These are phyloP conservation scores for Uromys caudimaculatus DNA, from an alignment of 2,797 vertebrate genomes.

Conservation along the genomic window DNA sequence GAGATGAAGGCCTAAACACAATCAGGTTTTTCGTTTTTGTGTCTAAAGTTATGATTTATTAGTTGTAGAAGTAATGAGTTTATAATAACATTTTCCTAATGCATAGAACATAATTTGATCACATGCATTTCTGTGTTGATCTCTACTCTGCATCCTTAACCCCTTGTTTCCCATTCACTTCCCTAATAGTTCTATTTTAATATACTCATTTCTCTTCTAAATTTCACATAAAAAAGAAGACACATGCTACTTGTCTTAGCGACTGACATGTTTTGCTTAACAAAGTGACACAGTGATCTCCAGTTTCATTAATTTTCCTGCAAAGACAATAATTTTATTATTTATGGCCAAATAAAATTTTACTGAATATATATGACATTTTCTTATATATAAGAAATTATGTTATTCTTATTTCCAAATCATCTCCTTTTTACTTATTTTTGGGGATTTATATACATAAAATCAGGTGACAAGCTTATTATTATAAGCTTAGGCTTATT, in stretches of 20 bases:
- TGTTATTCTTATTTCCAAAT: background rate
- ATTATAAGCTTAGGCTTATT: too few relatives aligned
- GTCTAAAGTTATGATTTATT: background rate
- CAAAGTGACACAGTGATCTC: background rate
- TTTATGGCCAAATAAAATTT: background rate
- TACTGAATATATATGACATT: background rate
- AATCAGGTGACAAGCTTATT: background rate
- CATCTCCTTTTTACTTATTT: background rate
- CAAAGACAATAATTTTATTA: background rate
- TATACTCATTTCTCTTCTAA: background rate
- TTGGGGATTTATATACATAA: too few relatives aligned
- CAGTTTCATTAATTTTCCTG: background rate
- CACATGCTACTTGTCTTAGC: background rate
- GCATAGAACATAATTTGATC: background rate
- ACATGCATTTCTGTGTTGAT: background rate
- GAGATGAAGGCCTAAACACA: background rate
- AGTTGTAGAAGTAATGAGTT: background rate
- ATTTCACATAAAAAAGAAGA: background rate
- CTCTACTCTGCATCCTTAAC: background rate
- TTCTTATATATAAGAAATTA: background rate
- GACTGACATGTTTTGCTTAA: background rate
- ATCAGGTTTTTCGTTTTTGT: background rate
- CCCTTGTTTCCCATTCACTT: background rate
- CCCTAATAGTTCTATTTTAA: background rate
- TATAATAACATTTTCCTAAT: background rate